Percentiles rank a stretch among this genome's conserved stretches.
Evolutionary conservation across 2,797 vertebrate genomes (phyloP).

Genomic region (Chelidonichthys spinosus): DNA sequence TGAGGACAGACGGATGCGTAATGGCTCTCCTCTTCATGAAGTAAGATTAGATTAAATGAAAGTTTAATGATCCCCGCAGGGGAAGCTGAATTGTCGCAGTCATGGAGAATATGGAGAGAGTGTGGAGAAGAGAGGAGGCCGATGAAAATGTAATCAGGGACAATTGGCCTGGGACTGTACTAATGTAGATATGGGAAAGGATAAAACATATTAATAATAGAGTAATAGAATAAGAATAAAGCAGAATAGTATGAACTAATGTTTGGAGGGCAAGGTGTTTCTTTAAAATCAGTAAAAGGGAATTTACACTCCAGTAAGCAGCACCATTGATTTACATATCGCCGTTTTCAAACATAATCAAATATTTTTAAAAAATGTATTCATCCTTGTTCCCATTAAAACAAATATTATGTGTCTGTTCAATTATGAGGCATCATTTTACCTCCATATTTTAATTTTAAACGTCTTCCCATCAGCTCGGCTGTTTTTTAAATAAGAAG

Average conservation of each 20-base stretch:
- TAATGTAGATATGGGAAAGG: background rate
- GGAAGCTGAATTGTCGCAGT: slow-evolving; percentile 33
- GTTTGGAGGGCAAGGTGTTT: background rate
- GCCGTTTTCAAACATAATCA: background rate
- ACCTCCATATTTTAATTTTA: background rate
- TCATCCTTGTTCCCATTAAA: background rate
- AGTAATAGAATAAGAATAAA: background rate
- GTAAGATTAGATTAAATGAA: slow-evolving; percentile 75
- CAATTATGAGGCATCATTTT: background rate
- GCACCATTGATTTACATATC: background rate
- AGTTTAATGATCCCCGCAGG: slow-evolving; percentile 61
- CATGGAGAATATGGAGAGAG: slow-evolving; percentile 38
- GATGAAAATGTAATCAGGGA: slow-evolving; percentile 36
- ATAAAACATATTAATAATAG: background rate
- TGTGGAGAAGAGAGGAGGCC: slow-evolving; percentile 34
- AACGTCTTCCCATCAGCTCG: background rate
- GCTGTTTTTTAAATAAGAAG: background rate
- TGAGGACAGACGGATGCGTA: slow-evolving; percentile 77
- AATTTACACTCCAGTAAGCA: background rate
- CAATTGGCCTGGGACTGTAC: slow-evolving; percentile 18
- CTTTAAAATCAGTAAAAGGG: background rate
- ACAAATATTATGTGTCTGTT: background rate
- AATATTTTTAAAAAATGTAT: background rate
- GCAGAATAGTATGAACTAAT: background rate
- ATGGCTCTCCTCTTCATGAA: slow-evolving; percentile 74